Base-by-base conservation (phyloP, 1,140 invertebrate genomes). In the Sinella curviseta region DNA sequence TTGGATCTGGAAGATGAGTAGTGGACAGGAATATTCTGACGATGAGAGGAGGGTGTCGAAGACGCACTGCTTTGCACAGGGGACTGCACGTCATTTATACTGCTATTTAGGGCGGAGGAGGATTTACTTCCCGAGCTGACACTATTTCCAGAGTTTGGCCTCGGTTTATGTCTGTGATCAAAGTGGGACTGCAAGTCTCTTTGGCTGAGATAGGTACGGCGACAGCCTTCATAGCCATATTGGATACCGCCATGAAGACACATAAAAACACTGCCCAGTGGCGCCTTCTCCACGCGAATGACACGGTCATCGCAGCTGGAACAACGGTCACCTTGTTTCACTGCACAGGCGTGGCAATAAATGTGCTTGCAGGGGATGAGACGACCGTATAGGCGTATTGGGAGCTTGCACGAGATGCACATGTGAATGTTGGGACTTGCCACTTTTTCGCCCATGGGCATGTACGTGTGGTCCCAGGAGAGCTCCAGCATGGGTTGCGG, bases 301-400 rank as follows among this genome's bases (percentile, higher is more conserved):
- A 84, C 80, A 31, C 77, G 70, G 1, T 84, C 83, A 33, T 36
- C n/a, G 48, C 83, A 84, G 1, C 78, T 20, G 2, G 79, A 75
- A 28, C 83, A 84, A 8, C 76, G 36, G 30, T 77, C 60, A 26
- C 57, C 70, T 39, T 82, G 70, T 70, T 79, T 77, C 4, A 34
- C 39, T 20, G 81, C 81, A 78, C 83, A 84, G 2, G 70, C 24
- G 28, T 82, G 77, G 36, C 83, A 84, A 57, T 73, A 81, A 2
- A 84, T 75, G 74, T 84, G 83, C 55, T 84, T 84, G 35, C 83
- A 84, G 20, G 78, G 80, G n/a, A 84, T 82, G 78, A 84, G 30
- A 70, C 83, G 24, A 0, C 83, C 83, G 30, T 84, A 84, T 14
- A 80, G 14, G 34, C 80, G 54, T 48, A 84, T 82, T 57, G 83